Base-by-base conservation (phyloP, 2,888 invertebrate genomes). In the Petrolisthes cinctipes region DNA sequence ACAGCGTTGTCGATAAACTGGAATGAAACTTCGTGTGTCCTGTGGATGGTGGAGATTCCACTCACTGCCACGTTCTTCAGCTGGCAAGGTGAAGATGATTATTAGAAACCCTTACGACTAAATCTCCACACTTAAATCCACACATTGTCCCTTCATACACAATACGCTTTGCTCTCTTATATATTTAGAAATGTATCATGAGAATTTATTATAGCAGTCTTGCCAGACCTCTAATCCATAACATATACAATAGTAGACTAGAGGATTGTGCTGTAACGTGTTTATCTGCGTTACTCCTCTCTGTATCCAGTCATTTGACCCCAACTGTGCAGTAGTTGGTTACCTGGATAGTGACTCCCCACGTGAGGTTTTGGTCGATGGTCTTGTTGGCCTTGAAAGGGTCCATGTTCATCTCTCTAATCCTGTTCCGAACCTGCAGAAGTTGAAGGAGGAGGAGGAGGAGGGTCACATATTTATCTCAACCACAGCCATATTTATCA, bases 1-100 rank as follows among this genome's bases (percentile, higher is more conserved):
- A 89, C 56, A 56, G 83, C 73, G 68, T 85, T 87, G 80, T 89
- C 89, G 23, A 89, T 87, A 82, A 89, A 87, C 73, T 87, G 81
- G 4, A 85, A 80, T 20, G 85, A 87, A 0, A 89, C 61, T 37
- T 87, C 85, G 37, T 87, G 85, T 0, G 89, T 87, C 5, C 89
- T 66, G 73, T 89, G 86, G 4, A 89, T 14, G 7, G 89, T 87
- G 0, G 84, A 61, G 9, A 89, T 14, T 6, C 89, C 89, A 9
- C 23, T 5, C 9, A 89, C 5, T 17, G 85, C 56, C 2, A 89
- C 57, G 79, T 86, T 68, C 17, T 87, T 85, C 68, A 89, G 78
- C 89, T 89, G 82, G 11, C 54, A 71, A 61, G 61, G 61, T 61
- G 17, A 61, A 17, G 37, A 37, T 37, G 2, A 37, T 37, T 1